Base-by-base conservation (phyloP, 1,140 invertebrate genomes). In the Achatina immaculata region DNA sequence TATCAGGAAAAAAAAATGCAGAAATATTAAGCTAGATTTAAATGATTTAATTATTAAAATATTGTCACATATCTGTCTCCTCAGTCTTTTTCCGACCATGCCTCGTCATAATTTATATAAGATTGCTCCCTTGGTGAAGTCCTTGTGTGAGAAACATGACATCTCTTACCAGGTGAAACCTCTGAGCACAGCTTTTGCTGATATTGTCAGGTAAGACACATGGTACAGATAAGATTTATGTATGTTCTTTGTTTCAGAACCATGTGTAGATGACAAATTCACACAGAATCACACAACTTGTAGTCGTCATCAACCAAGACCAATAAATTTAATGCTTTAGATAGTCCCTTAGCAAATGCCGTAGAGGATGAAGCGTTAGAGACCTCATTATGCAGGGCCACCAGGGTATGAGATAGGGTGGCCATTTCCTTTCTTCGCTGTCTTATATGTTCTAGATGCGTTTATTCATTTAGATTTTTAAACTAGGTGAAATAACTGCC, bases 81-180 rank as follows among this genome's bases (percentile, higher is more conserved):
- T 43, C 84, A 91, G 91, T 80, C 82, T 91, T 76, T 92, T 91
- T 78, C 91, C 91, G 36, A 90, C 86, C 16, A 92, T 92, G 91
- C 90, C 91, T 19, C 77, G 91, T 79, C 90, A 91, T 81, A 92
- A 92, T 78, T 85, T 88, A 31, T 86, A 87, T 71, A 91, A 91
- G 82, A 87, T 91, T 16, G 84, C 86, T 4, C 87, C 90, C n/a
- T 83, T 90, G 45, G 90, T 92, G 14, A 83, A 87, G 77, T 89
- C 89, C 16, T 51, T 92, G 19, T 90, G 89, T 85, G 80, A 89
- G 77, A 91, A 91, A 87, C 88, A 92, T 84, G 86, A 83, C 42
- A 78, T 92, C 16, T 73, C 81, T 1, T 91, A 91, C 81, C 75
- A 88, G 74, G 83, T 86, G 16, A 92, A 92, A 74, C 84, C 88